A percentile compares a stretch with the other conserved stretches of the same genome.
phyloP scores from a whole-genome alignment of 1,140 invertebrate genomes.

The Ditylenchus dipsaci region DNA sequence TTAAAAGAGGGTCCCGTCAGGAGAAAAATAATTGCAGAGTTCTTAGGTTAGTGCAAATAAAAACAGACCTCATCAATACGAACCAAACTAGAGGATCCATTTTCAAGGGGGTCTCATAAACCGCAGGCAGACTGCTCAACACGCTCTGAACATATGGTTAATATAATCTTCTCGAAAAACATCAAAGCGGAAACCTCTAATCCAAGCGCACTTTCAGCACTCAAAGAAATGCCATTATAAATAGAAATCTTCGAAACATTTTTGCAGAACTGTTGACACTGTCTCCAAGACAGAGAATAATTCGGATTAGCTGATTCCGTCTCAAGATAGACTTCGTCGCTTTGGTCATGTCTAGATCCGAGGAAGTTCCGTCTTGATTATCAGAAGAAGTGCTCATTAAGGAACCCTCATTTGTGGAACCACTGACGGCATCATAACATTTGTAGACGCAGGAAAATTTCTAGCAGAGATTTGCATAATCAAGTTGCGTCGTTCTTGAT shows the following conservation, averaged over 20 bases:
- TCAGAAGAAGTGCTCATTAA: conserved; percentile 15
- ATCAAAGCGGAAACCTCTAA: background rate
- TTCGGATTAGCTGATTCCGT: background rate
- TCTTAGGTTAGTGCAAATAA: no score
- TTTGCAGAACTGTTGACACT: conserved; percentile 42
- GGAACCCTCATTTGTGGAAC: conserved; percentile 10
- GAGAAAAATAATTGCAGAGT: no score
- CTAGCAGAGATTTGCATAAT: conserved; percentile 4
- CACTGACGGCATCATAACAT: background rate
- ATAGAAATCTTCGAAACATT: conserved; percentile 39
- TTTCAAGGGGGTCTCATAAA: background rate
- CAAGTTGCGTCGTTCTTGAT: background rate
- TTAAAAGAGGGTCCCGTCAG: no score
- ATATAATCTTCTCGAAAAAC: background rate
- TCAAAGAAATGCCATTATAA: conserved; percentile 29
- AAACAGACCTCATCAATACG: background rate
- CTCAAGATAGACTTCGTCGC: background rate
- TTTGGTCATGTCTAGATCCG: no score
- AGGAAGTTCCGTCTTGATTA: background rate
- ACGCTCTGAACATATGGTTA: background rate
- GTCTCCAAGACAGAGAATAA: conserved; percentile 8
- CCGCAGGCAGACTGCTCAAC: background rate
- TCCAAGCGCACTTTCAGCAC: conserved; percentile 7
- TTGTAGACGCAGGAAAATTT: background rate
- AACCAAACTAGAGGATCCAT: background rate